Base-by-base conservation (phyloP, 2,797 vertebrate species). In the Sus cebifrons region DNA sequence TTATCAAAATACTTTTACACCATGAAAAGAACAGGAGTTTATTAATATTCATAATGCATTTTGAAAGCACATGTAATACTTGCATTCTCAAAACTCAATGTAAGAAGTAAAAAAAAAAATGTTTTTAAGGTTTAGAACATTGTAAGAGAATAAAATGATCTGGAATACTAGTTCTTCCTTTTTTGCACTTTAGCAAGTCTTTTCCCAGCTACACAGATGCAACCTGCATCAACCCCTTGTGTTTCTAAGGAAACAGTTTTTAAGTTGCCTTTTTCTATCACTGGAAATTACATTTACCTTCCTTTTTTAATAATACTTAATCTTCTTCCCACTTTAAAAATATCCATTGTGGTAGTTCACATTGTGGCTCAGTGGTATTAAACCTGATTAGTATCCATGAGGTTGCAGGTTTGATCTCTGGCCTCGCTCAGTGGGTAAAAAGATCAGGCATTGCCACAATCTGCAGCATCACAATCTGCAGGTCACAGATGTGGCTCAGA, bases 11-110 rank as follows among this genome's bases (percentile, higher is more conserved):
- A 87, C 93, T 97, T 93, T 96, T 88, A 97, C 32, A 85, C 88
- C 73, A 11, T 96, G 95, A 97, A 97, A 97, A 98, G 94, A 96
- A 92, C 70, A 96, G 6, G 58, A 96, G 96, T 88, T 90, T 95
- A 85, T 97, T 97, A 98, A 97, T 96, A 97, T 97, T 94, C 95
- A 95, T 96, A 96, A 86, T 97, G 56, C 62, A 74, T 95, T 97
- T 93, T 84, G 75, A 93, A 96, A 96, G 74, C 74, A 67, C 70
- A 91, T 86, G 29, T 93, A 89, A 94, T 93, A 79, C 68, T 95
- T 96, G 54, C 32, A 91, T 96, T 92, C 62, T 89, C 65, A 93
- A 97, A 96, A 93, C 82, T 96, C 70, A 49, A 0, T 67, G 36
- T 88, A 91, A 93, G 88, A 96, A 89, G 88, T 95, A 86, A 44